Evolutionary conservation across 1,140 invertebrate species (phyloP), one percentile per base, ranked within the genome.

Genomic region (Drosophila sechellia): DNA sequence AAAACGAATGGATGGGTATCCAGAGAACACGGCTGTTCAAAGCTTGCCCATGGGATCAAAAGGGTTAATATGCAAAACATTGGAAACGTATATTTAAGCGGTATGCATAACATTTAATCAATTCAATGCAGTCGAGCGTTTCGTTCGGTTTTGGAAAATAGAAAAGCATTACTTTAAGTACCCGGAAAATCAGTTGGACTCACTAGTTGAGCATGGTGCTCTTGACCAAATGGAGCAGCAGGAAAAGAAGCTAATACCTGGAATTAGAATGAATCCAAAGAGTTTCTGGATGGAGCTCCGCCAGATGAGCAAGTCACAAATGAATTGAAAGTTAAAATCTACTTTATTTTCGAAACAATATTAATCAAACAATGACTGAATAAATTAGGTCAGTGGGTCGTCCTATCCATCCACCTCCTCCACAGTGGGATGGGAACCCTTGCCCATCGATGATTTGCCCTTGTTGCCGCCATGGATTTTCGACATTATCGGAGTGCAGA

Each of bases 401-500:
- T 27, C 1, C 66, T 81, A 91, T 5, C 25, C 5, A 48, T 92
- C 91, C 53, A 92, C 87, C 71, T 92, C 90, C 17, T 92, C 91
- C 22, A 83, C 85, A 22, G 79, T 92, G 49, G 91, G 90, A 11
- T 20, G 11, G 6, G 59, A 8, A 10, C 74, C 77, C 12, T 25
- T 49, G 58, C 93, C 92, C 4, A 43, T 25, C 4, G 54, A 12
- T 15, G 56, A 31, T 12, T 79, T 68, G 39, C 60, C 71, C 4
- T 61, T 95, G 1, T 49, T 10, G 2, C 55, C 92, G 55, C 94
- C 94, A 76, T 97, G 96, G 5, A 97, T 80, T 84, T 97, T 97
- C 78, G 95, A 94, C 95, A 97, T 96, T 42, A 96, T 94, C 0
- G 96, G 95, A 34, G 94, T 93, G 69, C 95, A 96, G 4, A 95